Evolutionary conservation across 2,113 vertebrate species (phyloP).

Genomic region (Silurus asotus): DNA sequence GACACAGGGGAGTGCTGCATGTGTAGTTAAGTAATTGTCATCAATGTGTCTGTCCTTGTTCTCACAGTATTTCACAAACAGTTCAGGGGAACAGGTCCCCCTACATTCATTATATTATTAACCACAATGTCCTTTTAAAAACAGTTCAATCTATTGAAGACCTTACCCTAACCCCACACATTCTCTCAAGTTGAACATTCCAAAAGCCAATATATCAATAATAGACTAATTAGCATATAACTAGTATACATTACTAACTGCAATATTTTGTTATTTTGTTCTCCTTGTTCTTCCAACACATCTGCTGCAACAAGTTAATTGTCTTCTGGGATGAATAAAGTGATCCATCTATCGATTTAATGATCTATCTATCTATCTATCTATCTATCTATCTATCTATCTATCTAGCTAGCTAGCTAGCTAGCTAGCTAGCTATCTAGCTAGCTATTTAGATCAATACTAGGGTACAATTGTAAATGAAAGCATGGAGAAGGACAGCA

Average conservation of each 20-base stretch:
- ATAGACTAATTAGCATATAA: background rate
- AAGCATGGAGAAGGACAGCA: too few relatives aligned
- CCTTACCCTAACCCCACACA: background rate
- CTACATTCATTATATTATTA: conserved; percentile 45
- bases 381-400: too few relatives aligned
- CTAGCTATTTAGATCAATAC: too few relatives aligned
- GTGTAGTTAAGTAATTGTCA: conserved; percentile 12
- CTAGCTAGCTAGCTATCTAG: too few relatives aligned
- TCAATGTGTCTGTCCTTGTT: background rate
- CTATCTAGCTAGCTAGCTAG: too few relatives aligned
- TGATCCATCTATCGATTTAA: too few relatives aligned
- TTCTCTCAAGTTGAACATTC: background rate
- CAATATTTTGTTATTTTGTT: background rate
- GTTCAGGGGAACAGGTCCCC: conserved; percentile 23
- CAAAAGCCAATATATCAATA: background rate
- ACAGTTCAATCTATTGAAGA: background rate
- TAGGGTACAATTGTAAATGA: too few relatives aligned
- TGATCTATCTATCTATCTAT: too few relatives aligned
- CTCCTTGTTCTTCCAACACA: background rate
- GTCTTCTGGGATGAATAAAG: too few relatives aligned
- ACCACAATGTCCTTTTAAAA: conserved; percentile 46
- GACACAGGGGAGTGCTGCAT: background rate
- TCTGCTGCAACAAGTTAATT: too few relatives aligned
- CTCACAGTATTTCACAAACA: conserved; percentile 19
- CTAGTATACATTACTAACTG: background rate